These are phyloP conservation scores for Silurus meridionalis DNA, from an alignment of 2,113 vertebrate genomes.

Conservation along the genomic window DNA sequence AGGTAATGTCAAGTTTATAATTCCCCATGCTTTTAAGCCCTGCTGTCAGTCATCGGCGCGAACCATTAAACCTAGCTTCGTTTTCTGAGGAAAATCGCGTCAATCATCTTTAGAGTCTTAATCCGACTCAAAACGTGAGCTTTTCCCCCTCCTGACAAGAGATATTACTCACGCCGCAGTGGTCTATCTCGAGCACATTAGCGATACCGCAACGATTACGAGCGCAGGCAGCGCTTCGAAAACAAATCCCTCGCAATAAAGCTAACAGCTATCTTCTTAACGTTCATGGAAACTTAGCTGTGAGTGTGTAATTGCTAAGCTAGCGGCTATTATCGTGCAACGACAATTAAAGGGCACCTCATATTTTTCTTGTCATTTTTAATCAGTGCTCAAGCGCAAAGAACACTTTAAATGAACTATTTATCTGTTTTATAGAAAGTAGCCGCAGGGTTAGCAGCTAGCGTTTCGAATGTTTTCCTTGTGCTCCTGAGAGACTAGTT, in stretches of 20 bases:
- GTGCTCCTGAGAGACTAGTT: not conserved
- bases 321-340: not conserved
- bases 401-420: not conserved
- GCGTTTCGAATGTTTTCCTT: not conserved
- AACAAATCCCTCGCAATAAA: not conserved
- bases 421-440: not conserved
- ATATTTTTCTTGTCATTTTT: not conserved
- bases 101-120: not conserved
- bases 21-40: not conserved
- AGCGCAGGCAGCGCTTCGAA: not conserved
- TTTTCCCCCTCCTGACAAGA: not conserved
- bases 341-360: not conserved
- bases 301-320: not conserved
- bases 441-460: not conserved
- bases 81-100: not conserved
- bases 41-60: not conserved
- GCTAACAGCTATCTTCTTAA: not conserved
- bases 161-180: not conserved
- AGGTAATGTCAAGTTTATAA: not conserved
- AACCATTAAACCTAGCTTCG: not conserved
- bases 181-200: not conserved
- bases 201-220: not conserved
- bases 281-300: not conserved
- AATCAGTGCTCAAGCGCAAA: not conserved
- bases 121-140: not conserved